Percentiles rank a stretch among this genome's conserved stretches.
Conservation (phyloP, 2,113 vertebrate genomes). For the Malaclemys terrapin region DNA sequence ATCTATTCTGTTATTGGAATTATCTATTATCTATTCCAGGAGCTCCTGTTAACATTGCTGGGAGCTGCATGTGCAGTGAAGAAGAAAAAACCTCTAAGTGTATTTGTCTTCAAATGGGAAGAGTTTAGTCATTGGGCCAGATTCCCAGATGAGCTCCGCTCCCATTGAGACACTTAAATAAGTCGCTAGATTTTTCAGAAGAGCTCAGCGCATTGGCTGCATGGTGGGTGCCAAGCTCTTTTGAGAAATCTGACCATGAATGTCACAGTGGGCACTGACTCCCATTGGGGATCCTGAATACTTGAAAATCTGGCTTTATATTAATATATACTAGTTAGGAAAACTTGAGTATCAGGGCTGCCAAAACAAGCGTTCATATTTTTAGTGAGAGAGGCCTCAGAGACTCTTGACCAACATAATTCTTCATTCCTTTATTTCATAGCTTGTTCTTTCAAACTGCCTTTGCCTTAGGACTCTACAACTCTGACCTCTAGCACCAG, state of each 20-base stretch:
- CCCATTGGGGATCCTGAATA: neutral
- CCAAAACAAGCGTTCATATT: neutral
- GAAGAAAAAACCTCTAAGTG: neutral
- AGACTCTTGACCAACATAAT: slow-evolving; percentile 64
- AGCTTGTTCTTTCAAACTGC: slow-evolving; percentile 45
- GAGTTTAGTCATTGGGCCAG: neutral
- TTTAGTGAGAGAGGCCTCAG: slow-evolving; percentile 60
- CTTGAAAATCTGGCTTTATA: neutral
- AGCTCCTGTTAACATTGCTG: neutral
- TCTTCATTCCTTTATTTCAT: slow-evolving; percentile 76
- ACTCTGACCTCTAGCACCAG: slow-evolving; percentile 65
- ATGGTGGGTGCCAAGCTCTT: neutral
- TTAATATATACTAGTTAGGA: neutral
- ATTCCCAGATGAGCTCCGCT: neutral
- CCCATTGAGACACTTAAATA: neutral
- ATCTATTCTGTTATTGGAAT: neutral
- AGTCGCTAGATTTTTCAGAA: neutral
- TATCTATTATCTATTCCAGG: neutral
- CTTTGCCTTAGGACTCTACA: slow-evolving; percentile 77
- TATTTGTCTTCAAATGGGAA: neutral
- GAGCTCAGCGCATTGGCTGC: accelerated
- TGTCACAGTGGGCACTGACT: accelerated
- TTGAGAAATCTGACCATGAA: neutral
- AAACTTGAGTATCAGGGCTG: neutral
- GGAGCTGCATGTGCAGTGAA: neutral